A percentile compares a stretch with the other conserved stretches of the same genome.
These are phyloP conservation scores for Metallyticus violacea DNA, from an alignment of 2,888 invertebrate species.

Conservation along the genomic window DNA sequence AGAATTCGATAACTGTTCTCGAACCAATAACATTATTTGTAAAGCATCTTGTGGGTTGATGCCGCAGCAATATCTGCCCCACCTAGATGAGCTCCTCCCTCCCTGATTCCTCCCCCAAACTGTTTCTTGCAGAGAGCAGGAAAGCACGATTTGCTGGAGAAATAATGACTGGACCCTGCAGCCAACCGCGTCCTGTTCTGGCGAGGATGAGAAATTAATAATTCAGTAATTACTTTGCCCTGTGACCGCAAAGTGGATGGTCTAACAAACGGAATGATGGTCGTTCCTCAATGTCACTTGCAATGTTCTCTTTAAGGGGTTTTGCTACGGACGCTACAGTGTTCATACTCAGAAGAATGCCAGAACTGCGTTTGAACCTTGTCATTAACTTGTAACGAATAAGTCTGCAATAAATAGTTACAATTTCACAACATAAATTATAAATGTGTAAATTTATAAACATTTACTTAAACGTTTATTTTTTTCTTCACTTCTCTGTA, in stretches of 20 bases:
- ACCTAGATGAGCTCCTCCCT: background rate
- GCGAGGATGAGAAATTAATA: constrained; percentile 32
- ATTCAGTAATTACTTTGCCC: constrained; percentile 32
- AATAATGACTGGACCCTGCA: constrained; percentile 19
- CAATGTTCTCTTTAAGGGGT: constrained; percentile 8
- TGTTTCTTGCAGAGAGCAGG: background rate
- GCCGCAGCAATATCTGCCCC: background rate
- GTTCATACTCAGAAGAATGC: background rate
- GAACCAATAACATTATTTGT: background rate
- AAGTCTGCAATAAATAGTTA: no score
- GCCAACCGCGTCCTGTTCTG: constrained; percentile 12
- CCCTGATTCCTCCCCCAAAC: background rate
- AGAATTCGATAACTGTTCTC: no score
- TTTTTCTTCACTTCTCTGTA: no score
- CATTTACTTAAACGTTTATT: no score
- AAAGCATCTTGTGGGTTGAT: no score
- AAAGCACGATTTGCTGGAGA: background rate
- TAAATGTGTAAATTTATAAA: no score
- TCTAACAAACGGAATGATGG: constrained; percentile 25
- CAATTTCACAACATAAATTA: no score
- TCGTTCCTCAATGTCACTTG: constrained; percentile 22
- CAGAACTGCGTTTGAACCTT: no score
- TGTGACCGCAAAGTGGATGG: constrained; percentile 25
- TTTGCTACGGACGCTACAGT: background rate
- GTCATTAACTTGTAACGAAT: no score